Conservation (phyloP, 2,113 vertebrate genomes). For the Herpetotheres cachinnans region DNA sequence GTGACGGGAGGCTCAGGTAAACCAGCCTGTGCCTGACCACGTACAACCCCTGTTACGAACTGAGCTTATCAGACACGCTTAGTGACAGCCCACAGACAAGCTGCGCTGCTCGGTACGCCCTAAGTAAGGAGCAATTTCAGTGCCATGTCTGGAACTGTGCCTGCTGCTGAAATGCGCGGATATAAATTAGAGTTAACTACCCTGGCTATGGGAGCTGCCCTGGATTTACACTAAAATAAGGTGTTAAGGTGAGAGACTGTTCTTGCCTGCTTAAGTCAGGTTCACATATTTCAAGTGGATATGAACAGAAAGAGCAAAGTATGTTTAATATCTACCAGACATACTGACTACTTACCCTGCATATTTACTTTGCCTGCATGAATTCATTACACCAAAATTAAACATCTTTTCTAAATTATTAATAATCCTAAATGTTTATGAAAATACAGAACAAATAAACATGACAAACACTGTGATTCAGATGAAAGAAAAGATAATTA, state of each 20-base stretch:
- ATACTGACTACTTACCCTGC: not conserved
- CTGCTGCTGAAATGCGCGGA: not conserved
- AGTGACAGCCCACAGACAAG: not conserved
- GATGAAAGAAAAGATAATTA: conserved; percentile 23
- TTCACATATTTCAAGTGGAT: not conserved
- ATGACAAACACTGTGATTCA: conserved; percentile 30
- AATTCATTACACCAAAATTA: conserved; percentile 38
- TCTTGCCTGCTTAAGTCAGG: not conserved
- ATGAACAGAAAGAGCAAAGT: not conserved
- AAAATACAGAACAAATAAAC: conserved; percentile 58
- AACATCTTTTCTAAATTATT: conserved; percentile 61
- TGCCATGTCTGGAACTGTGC: not conserved
- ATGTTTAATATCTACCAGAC: not conserved
- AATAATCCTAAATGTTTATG: conserved; percentile 59
- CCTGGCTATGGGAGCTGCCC: not conserved
- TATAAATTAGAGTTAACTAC: not conserved
- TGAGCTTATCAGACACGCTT: not conserved
- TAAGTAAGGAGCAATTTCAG: not conserved
- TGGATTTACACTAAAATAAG: not conserved
- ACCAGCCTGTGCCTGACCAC: not conserved
- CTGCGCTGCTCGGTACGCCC: not conserved
- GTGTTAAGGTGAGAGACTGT: not conserved
- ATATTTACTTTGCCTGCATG: conserved; percentile 19
- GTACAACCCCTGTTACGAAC: not conserved
- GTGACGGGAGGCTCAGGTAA: not conserved